A percentile compares a stretch with the other conserved stretches of the same genome.
These are phyloP conservation scores for Diglossa cyanea DNA, from an alignment of 2,797 vertebrate species.

Conservation along the genomic window DNA sequence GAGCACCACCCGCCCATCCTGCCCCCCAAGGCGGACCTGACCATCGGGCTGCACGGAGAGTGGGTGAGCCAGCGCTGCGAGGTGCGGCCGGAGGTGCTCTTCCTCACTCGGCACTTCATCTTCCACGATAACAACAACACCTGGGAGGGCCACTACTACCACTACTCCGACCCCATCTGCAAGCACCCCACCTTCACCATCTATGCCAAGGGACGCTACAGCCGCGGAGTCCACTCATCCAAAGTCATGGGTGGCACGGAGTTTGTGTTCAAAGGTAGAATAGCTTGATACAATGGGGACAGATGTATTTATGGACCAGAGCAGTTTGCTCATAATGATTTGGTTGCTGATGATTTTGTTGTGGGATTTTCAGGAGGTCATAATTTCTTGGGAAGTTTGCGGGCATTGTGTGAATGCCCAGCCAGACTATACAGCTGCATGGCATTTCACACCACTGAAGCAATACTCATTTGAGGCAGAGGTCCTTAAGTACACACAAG, in stretches of 20 bases:
- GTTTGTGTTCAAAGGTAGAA: conserved; percentile 93
- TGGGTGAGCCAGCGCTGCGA: conserved; percentile 98
- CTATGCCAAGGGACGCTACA: conserved; percentile 93
- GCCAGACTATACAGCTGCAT: neutral
- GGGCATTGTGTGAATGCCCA: neutral
- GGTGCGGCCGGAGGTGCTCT: conserved; percentile 93
- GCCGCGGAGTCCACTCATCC: conserved; percentile 87
- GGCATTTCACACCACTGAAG: neutral
- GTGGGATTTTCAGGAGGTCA: neutral
- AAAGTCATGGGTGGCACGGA: conserved; percentile 91
- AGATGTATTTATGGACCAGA: neutral
- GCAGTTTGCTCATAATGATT: rapidly evolving
- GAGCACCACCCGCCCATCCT: conserved; percentile 90
- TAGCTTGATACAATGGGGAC: rapidly evolving
- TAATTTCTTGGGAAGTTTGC: neutral
- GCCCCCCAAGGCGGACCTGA: conserved; percentile 85
- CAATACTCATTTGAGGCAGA: neutral
- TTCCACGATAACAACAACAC: conserved; percentile 96
- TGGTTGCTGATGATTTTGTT: neutral
- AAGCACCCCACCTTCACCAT: conserved; percentile 96
- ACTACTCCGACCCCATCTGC: conserved; percentile 95
- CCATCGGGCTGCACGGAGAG: conserved; percentile 88
- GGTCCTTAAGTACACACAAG: neutral
- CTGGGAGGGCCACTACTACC: conserved; percentile 97
- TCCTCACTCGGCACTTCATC: conserved; percentile 95